Evolutionary conservation across 2,888 invertebrate species (phyloP), one percentile per base, ranked within the genome.

Genomic region (Limnephilus rhombicus): DNA sequence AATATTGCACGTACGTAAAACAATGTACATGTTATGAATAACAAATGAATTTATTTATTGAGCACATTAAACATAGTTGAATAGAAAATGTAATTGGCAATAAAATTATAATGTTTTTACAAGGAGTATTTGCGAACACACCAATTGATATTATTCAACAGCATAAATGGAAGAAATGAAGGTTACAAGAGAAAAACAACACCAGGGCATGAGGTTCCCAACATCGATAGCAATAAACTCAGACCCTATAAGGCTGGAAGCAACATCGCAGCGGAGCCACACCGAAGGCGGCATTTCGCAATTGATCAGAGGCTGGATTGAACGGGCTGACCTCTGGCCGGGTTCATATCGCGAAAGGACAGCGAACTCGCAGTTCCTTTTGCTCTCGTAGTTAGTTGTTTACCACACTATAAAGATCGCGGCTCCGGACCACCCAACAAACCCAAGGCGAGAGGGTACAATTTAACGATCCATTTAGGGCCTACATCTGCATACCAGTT

Each of bases 271-370:
- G 29, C 34, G 5, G 34, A 83, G 34, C 34, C 12, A 37, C 68
- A 68, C 68, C 12, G 34, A 83, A 41, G 83, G 83, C 83, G 83
- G 83, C 24, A n/a, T 37, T 49, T 86, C 41, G 29, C 86, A 45
- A 86, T 86, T 86, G 86, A 86, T 86, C 86, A 86, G 45, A 29
- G n/a, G 29, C 86, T 24, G 86, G 45, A 86, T 86, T 86, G 45
- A 86, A 86, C 15, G 86, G 45, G 86, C 29, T 45, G 86, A 86
- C 86, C 86, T 83, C 86, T 49, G 29, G 86, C 45, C n/a, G 86
- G 45, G 86, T 86, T 86, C 86, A 86, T 45, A 29, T 29, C 24
- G 86, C n/a, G n/a, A 49, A 45, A 86, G 86, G 86, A 86, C 86
- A 49, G 29, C 45, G 45, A 86, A 86, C 86, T 29, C 45, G 41